Evolutionary conservation across 2,888 invertebrate genomes (phyloP), one percentile per base, ranked within the genome.

Genomic region (Sinotaia quadrata): DNA sequence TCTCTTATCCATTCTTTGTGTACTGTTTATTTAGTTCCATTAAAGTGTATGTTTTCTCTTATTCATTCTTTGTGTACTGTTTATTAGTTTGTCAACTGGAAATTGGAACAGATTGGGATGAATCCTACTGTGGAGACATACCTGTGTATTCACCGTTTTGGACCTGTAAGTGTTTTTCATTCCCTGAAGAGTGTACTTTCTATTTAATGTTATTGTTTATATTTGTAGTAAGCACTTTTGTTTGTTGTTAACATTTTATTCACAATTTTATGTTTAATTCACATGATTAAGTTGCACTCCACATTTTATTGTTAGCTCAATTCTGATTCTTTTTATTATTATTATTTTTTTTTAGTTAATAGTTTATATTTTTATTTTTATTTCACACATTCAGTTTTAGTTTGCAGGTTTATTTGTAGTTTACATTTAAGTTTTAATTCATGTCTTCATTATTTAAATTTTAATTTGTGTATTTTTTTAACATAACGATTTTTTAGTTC

Each of bases 111-210:
- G 85, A 89, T 90, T 76, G 91, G 91, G 37, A 94, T 95, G 89
- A 94, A 94, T 69, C 94, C 94, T 77, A 94, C 94, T 2, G 94
- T 95, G 71, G 95, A 95, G 89, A 93, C 94, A 82, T 95, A 95
- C 88, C 91, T 96, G 76, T 92, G 95, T 82, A 93, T 94, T 87
- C 95, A 96, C 89, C 94, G 95, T 91, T 95, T 95, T 89, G 96
- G 95, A 88, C 93, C 94, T 89, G 95, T 95, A 92, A 93, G 94
- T 93, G 87, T 61, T 21, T 15, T 4, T 27, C 31, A 4, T 21
- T 18, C 31, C 24, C 54, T 7, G 24, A 51, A 8, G 29, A 29
- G 12, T 15, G 41, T 15, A 41, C 41, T 15, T 41, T 10, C 12
- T 15, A 41, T 41, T 41, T 10, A 41, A 37, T n/a, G n/a, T 59